phyloP scores from a whole-genome alignment of 2,797 vertebrate genomes.

The Rachycentron canadum region DNA sequence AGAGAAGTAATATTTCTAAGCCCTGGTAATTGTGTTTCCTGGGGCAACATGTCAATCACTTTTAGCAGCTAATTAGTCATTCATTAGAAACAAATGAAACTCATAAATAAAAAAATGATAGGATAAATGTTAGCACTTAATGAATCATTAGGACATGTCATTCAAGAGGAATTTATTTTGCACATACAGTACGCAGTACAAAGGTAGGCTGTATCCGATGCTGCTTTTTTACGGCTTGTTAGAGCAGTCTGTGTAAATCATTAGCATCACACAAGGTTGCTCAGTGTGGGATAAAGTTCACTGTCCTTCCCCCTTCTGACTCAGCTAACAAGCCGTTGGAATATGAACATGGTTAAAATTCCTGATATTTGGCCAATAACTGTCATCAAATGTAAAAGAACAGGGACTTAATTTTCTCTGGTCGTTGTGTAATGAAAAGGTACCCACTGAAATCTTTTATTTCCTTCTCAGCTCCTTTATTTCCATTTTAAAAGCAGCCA shows the following conservation, averaged over 20 bases:
- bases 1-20: constrained; percentile 42
- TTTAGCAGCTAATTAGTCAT: constrained; percentile 61
- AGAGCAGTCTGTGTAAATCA: constrained; percentile 62
- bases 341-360: neutral
- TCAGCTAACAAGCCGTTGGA: constrained; percentile 25
- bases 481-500: constrained; percentile 37
- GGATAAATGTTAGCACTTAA: constrained; percentile 39
- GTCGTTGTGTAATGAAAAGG: neutral
- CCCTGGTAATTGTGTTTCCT: constrained; percentile 29
- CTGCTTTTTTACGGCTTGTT: neutral
- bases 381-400: neutral
- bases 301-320: neutral
- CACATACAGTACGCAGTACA: neutral
- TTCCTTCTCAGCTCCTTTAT: constrained; percentile 15
- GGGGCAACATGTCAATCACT: constrained; percentile 64
- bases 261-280: constrained; percentile 32
- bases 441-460: neutral
- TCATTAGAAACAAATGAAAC: constrained; percentile 70
- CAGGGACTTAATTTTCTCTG: neutral
- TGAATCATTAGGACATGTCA: constrained; percentile 57
- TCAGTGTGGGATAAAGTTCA: constrained; percentile 61
- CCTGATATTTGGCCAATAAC: constrained; percentile 1
- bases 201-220: neutral
- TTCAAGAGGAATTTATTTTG: constrained; percentile 33
- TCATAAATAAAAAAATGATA: constrained; percentile 47